A percentile compares a stretch with the other conserved stretches of the same genome.
These are phyloP conservation scores for Philonicus albiceps DNA, from an alignment of 2,888 invertebrate species.

Conservation along the genomic window DNA sequence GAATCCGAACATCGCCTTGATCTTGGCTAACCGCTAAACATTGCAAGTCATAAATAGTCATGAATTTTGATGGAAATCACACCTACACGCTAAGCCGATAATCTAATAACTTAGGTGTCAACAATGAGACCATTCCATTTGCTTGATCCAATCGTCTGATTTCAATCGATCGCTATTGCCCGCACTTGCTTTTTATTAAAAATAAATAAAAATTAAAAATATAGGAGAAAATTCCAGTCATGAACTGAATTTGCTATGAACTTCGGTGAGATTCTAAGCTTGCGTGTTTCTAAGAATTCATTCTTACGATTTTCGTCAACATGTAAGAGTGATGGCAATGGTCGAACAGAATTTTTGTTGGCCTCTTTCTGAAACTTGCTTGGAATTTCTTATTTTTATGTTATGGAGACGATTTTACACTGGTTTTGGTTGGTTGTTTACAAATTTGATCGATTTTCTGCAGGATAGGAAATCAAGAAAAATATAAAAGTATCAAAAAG, in stretches of 20 bases:
- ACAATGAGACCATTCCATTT: not conserved
- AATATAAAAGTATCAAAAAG: too few relatives aligned
- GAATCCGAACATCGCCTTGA: not conserved
- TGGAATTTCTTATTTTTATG: not conserved
- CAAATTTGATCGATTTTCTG: not conserved
- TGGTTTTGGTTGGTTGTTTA: not conserved
- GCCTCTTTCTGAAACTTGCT: not conserved
- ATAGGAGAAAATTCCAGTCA: not conserved
- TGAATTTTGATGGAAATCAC: constrained; percentile 1
- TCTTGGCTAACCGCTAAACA: not conserved
- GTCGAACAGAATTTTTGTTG: not conserved
- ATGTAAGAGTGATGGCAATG: not conserved
- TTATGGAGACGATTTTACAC: not conserved
- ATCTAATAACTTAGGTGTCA: constrained; percentile 7
- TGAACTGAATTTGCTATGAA: not conserved
- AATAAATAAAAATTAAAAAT: not conserved
- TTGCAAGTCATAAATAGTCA: not conserved
- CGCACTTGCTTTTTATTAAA: not conserved
- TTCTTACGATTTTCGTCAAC: not conserved
- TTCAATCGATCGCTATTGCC: not conserved
- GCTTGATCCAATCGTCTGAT: not conserved
- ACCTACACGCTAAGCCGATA: constrained; percentile 6
- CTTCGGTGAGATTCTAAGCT: not conserved
- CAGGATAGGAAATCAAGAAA: not conserved
- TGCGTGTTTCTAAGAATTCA: not conserved